Evolutionary conservation across 2,797 vertebrate species (phyloP).

Genomic region (Poeciliopsis gracilis): DNA sequence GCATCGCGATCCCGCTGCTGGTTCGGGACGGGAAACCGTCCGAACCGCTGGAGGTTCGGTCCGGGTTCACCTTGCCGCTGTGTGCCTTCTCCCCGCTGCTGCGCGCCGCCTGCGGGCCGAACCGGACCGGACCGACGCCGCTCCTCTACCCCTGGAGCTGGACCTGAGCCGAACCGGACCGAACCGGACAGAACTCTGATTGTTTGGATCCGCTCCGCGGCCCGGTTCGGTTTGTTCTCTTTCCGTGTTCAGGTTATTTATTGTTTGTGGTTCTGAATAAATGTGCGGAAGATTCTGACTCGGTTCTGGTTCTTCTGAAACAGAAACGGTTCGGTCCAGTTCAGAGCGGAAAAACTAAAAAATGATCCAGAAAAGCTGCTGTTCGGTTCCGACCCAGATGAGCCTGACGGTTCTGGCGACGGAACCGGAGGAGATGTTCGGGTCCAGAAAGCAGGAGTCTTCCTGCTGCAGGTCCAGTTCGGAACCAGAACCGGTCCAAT

Average conservation of each 20-base stretch:
- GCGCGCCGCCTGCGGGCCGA: slow-evolving; percentile 83
- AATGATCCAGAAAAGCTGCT: background rate
- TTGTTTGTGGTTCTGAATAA: slow-evolving; percentile 1
- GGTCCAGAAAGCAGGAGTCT: too few species aligned
- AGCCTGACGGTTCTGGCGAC: too few species aligned
- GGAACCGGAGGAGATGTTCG: too few species aligned
- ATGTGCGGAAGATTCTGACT: background rate
- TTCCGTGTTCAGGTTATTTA: background rate
- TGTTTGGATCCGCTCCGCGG: background rate
- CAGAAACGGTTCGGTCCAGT: background rate
- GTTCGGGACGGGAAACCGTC: slow-evolving; percentile 88
- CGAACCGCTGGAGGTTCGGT: slow-evolving; percentile 83
- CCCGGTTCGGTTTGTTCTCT: background rate
- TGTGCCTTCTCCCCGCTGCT: slow-evolving; percentile 52
- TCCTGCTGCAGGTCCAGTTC: background rate
- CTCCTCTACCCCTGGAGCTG: slow-evolving; percentile 90
- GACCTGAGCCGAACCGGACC: background rate
- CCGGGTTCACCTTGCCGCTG: slow-evolving; percentile 74
- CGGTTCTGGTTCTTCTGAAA: background rate
- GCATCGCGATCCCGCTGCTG: slow-evolving; percentile 87
- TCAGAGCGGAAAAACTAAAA: too few species aligned
- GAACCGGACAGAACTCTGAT: background rate
- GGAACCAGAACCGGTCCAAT: background rate
- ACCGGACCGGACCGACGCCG: slow-evolving; percentile 77
- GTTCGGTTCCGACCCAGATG: background rate